Base-by-base conservation (phyloP, 2,113 vertebrate species). In the Laterallus jamaicensis region DNA sequence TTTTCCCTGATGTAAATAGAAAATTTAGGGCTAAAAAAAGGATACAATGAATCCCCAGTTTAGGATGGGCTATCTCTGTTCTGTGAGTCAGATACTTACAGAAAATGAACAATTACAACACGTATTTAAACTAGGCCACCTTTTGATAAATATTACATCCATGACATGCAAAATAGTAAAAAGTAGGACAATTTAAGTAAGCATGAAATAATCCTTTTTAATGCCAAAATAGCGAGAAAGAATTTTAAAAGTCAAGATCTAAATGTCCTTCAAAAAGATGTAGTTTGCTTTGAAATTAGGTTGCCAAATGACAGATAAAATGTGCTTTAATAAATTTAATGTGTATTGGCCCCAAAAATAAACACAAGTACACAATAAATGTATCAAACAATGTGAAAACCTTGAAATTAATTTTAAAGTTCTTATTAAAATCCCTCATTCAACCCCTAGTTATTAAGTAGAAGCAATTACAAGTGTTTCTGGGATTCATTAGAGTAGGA, bases 101-200 rank as follows among this genome's bases (percentile, higher is more conserved):
- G 63, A 91, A 95, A 92, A 92, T 44, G 50, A 86, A 78, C 55
- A 68, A 35, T 54, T 91, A 62, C 59, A 24, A 63, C 78, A 55
- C 0, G 0, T 77, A 63, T 82, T 83, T 91, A 54, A 96, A 96
- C 77, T 64, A 83, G 91, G 68, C 29, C 73, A 91, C 55, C 71
- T 87, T 94, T 82, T 94, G 87, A 90, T 86, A 90, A 94, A 86
- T 74, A 89, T 87, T 95, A 77, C 54, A 92, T 85, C 77, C 58
- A 37, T 82, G 37, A 88, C 31, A 94, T 95, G 85, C 63, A 96
- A 96, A 96, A 85, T 25, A 95, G 47, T 31, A 77, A 87, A 82
- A 96, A 91, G 68, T 86, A 91, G 86, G 75, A 1, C 21, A 1
- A 87, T 68, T 90, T 70, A 97, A 90, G 44, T 24, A 81, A 82